Conservation (phyloP, 2,113 vertebrate genomes). For the Paralichthys olivaceus region DNA sequence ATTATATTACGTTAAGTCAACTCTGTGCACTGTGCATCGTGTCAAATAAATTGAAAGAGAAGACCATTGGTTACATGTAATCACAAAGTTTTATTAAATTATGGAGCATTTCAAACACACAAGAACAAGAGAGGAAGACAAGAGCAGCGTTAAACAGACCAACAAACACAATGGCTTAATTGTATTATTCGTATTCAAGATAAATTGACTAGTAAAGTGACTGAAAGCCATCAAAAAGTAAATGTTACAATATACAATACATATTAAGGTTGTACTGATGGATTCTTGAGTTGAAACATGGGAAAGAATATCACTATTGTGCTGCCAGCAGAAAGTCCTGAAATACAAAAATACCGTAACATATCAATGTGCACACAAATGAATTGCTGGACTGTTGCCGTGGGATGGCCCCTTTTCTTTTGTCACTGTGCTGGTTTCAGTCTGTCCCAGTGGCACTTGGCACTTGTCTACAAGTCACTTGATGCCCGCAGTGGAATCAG, state of each 20-base stretch:
- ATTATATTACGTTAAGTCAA: conserved; percentile 25
- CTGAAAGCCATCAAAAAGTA: neutral
- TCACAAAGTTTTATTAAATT: conserved; percentile 17
- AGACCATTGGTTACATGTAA: neutral
- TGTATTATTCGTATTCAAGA: neutral
- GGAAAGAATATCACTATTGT: neutral
- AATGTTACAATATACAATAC: no score
- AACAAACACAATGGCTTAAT: neutral
- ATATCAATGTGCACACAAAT: neutral
- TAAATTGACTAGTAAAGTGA: neutral
- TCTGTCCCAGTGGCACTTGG: conserved; percentile 44
- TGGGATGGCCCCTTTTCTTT: conserved; percentile 11
- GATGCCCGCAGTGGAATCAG: conserved; percentile 62
- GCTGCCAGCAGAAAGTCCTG: neutral
- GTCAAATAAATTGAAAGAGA: conserved; percentile 22
- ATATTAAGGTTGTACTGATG: neutral
- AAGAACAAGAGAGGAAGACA: neutral
- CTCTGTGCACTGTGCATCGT: neutral
- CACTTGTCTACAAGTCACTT: conserved; percentile 52
- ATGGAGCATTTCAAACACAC: neutral
- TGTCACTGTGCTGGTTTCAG: conserved; percentile 35
- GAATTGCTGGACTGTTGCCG: neutral
- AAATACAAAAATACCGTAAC: conserved; percentile 1
- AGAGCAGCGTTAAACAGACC: neutral
- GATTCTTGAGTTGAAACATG: neutral